Base-by-base conservation (phyloP, 2,113 vertebrate species). In the Anoura caudifer region DNA sequence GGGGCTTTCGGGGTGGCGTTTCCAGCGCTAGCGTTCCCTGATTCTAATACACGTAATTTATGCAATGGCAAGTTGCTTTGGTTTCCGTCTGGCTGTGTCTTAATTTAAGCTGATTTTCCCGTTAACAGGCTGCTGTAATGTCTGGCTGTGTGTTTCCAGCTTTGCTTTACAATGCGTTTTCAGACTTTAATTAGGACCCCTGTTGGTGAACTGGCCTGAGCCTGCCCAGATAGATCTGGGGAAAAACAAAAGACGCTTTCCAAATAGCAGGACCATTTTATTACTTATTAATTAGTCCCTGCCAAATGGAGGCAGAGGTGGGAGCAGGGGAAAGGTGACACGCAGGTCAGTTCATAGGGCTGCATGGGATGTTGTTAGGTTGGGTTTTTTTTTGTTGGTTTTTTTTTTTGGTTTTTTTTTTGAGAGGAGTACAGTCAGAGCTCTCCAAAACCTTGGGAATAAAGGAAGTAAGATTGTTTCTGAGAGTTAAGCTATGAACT, bases 101-200 rank as follows among this genome's bases (percentile, higher is more conserved):
- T 96, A 90, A 96, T 97, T 96, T 94, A 91, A 72, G 73, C 59
- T 91, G 96, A 94, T 96, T 97, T 96, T 92, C 93, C 95, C 90
- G 82, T 85, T 93, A 94, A 80, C 47, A 15, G 97, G 94, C 87
- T 38, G 92, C 94, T 63, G 92, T 90, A 59, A 52, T 33, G 97
- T 96, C 96, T 97, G 95, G 94, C 47, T 76, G 19, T 43, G 81
- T 5, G 38, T 87, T 84, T 85, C 94, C 73, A 85, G 93, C 88
- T 91, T 86, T 3, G 36, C 81, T 81, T 61, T 56, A 67, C 90
- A 67, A 82, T 72, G 93, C 90, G 54, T 81, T 87, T 85, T 92
- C 94, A 95, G 96, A 38, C 91, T 96, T 96, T 97, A 98, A 98
- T 98, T 91, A 97, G 96, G 96, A 97, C 93, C 97, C 97, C 97